Conservation (phyloP, 2,113 vertebrate species). For the Nannospalax galili region DNA sequence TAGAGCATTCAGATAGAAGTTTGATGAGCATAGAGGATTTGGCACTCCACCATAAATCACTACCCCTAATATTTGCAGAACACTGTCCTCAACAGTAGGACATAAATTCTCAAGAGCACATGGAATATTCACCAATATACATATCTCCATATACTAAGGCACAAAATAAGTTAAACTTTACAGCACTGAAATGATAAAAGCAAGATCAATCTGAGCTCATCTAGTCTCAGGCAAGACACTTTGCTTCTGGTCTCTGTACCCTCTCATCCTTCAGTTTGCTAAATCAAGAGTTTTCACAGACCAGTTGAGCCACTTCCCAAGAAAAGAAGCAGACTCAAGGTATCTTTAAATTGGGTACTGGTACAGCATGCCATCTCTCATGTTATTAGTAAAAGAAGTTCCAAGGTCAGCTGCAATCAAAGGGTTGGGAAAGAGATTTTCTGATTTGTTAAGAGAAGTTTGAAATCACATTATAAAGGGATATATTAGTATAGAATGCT, state of each 20-base stretch:
- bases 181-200: not conserved
- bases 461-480: not conserved
- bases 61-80: not conserved
- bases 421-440: not conserved
- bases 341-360: not conserved
- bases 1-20: not conserved
- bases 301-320: not conserved
- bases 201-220: not conserved
- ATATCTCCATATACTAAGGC: not conserved
- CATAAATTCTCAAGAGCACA: not conserved
- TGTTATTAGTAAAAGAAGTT: not conserved
- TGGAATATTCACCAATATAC: too few relatives aligned
- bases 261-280: not conserved
- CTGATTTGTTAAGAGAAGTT: not conserved
- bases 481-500: not conserved
- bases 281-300: not conserved
- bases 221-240: not conserved
- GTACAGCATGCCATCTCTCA: not conserved
- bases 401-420: not conserved
- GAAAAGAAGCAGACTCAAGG: not conserved
- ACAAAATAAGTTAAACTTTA: not conserved
- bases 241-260: not conserved
- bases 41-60: not conserved
- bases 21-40: not conserved
- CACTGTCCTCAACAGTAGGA: not conserved